phyloP scores from a whole-genome alignment of 2,113 vertebrate species.

The Neomonachus schauinslandi region DNA sequence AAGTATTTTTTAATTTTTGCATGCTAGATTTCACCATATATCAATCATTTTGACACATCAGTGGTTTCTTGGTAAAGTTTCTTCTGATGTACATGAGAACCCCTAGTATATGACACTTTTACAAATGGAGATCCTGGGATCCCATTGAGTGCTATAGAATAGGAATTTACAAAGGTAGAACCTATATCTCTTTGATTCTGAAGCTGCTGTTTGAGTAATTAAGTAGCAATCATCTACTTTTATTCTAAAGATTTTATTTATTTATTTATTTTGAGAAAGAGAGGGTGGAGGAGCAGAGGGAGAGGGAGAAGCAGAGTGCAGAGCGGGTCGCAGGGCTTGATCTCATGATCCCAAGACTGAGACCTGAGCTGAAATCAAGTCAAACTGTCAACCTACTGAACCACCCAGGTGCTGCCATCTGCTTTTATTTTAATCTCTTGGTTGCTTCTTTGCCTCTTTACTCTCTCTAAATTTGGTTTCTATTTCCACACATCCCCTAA shows the following conservation, averaged over 20 bases:
- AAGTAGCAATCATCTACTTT: background rate
- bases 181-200: background rate
- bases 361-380: background rate
- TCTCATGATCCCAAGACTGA: background rate
- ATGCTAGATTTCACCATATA: background rate
- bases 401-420: background rate
- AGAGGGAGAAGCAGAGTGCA: background rate
- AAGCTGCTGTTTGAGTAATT: background rate
- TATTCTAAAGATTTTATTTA: background rate
- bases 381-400: background rate
- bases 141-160: background rate
- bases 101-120: background rate
- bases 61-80: background rate
- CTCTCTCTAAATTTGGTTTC: background rate
- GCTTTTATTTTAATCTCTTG: background rate
- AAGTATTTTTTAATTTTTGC: background rate
- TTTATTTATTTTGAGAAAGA: background rate
- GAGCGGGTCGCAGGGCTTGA: background rate
- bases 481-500: background rate
- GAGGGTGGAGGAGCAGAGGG: background rate
- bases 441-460: background rate
- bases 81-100: background rate
- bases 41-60: background rate
- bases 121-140: background rate
- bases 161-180: background rate